phyloP scores from a whole-genome alignment of 2,797 vertebrate species.

The Okamejei kenojei region DNA sequence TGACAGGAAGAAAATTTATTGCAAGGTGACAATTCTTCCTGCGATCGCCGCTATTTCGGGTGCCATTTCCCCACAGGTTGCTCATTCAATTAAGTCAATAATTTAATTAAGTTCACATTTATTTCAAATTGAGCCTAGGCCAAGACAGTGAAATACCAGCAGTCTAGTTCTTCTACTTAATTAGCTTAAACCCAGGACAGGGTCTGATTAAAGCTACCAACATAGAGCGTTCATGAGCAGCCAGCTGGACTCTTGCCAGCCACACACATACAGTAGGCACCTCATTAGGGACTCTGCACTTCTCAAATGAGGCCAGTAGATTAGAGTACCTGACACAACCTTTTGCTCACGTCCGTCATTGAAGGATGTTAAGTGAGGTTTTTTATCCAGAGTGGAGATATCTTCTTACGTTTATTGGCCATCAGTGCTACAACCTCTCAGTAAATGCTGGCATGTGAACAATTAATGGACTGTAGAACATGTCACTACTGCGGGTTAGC shows the following conservation, averaged over 20 bases:
- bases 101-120: neutral
- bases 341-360: neutral
- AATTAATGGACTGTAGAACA: no score
- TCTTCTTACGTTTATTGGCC: neutral
- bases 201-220: neutral
- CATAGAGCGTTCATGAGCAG: neutral
- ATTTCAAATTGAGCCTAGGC: neutral
- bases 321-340: neutral
- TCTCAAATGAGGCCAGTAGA: neutral
- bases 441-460: neutral
- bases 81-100: neutral
- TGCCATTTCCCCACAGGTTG: neutral
- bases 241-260: neutral
- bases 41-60: no score
- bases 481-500: neutral
- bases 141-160: constrained; percentile 16
- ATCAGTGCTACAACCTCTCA: neutral
- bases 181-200: neutral
- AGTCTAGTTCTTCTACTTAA: neutral
- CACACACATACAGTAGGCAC: neutral
- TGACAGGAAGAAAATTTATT: neutral
- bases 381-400: neutral
- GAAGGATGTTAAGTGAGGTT: neutral
- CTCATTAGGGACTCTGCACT: neutral
- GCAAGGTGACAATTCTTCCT: neutral